Evolutionary conservation across 2,888 invertebrate species (phyloP), one percentile per base, ranked within the genome.

Genomic region (Leptinotarsa peninsularis): DNA sequence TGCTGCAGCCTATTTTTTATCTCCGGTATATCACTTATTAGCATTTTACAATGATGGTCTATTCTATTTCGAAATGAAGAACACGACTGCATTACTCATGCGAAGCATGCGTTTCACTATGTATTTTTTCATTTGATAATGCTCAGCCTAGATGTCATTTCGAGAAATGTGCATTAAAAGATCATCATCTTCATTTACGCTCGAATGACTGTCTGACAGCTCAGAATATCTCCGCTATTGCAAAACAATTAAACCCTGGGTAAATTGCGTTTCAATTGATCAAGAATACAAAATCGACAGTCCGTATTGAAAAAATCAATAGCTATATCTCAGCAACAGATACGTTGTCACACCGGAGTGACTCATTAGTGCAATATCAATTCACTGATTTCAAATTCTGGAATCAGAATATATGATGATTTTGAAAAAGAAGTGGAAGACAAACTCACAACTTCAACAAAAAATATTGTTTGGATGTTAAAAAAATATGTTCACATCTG

Each of bases 21-120:
- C 75, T 71, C 58, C 60, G 75, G 72, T 75, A 74, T 68, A 68
- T 66, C 72, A 69, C 68, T 69, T 68, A 75, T 75, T 72, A 75
- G 72, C 72, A 75, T 75, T 75, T 72, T 67, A 75, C 72, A 68
- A 23, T 69, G 72, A 68, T 72, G 66, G 54, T 56, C 72, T 66
- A 66, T 50, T 27, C 43, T 56, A 70, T 70, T 54, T 66, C 74
- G 74, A 74, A 74, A 70, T 67, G 23, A 21, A 72, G n/a, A 33
- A 66, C 72, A n/a, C 66, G 72, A 72, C 67, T 43, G 5, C 67
- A 67, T 72, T 58, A 27, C 10, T 43, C 3, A 27, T 33, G 7
- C n/a, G 10, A 33, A 33, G n/a, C 43, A 63, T 63, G 43, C 33
- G 58, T 18, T 58, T 21, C 58, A 21, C 58, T 5, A 14, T 58